Percentiles rank a stretch among this genome's conserved stretches.
These are phyloP conservation scores for Caenorhabditis afra DNA, from an alignment of 2,888 invertebrate genomes.

Conservation along the genomic window DNA sequence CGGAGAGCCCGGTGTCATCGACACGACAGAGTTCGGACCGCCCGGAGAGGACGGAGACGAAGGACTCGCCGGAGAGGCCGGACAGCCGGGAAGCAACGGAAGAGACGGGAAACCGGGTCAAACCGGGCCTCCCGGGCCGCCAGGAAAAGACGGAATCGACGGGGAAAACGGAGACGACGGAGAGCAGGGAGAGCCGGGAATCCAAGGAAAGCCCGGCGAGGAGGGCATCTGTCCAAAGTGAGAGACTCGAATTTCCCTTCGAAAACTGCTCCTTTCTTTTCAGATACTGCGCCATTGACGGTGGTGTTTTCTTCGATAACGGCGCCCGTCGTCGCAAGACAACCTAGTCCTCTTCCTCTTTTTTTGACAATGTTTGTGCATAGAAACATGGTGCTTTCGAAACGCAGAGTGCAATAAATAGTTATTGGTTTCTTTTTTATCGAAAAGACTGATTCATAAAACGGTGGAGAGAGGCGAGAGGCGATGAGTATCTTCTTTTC, in stretches of 20 bases:
- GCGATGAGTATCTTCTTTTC: conserved; percentile 5
- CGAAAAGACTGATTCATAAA: conserved; percentile 10
- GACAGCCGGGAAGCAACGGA: conserved; percentile 61
- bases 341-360: conserved; percentile 5
- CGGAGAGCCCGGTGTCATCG: conserved; percentile 49
- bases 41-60: conserved; percentile 61
- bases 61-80: conserved; percentile 61
- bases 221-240: conserved; percentile 63
- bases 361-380: not conserved
- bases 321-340: conserved; percentile 39
- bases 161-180: conserved; percentile 59
- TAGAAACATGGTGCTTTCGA: conserved; percentile 28
- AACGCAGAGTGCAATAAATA: conserved; percentile 50
- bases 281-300: conserved; percentile 64
- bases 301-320: conserved; percentile 62
- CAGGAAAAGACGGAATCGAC: conserved; percentile 62
- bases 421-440: conserved; percentile 50
- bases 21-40: conserved; percentile 47
- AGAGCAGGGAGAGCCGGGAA: conserved; percentile 57
- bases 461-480: not conserved
- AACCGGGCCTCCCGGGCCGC: conserved; percentile 60
- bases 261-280: not conserved
- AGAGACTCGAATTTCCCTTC: too few species aligned
- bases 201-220: conserved; percentile 65
- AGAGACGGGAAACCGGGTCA: conserved; percentile 63